These are phyloP conservation scores for Campoplex nolae DNA, from an alignment of 2,888 invertebrate species.

Conservation along the genomic window DNA sequence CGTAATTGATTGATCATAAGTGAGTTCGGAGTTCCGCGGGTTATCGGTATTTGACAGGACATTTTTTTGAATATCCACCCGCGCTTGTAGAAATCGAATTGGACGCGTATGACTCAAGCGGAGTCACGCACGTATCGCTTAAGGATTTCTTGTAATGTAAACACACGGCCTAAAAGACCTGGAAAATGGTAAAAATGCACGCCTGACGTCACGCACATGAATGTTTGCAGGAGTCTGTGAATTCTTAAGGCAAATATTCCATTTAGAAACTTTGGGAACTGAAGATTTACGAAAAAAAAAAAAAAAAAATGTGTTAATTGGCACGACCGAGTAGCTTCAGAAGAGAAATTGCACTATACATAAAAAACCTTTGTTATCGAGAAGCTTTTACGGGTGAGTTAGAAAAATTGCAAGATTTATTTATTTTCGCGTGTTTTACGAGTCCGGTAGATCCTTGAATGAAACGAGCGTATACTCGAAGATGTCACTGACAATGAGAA, in stretches of 20 bases:
- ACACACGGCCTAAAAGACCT: neutral
- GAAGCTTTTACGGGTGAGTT: neutral
- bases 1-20: neutral
- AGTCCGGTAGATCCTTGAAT: too few species aligned
- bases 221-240: constrained; percentile 42
- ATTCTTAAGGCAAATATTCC: constrained; percentile 55
- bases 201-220: neutral
- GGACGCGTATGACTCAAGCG: neutral
- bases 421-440: too few species aligned
- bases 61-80: neutral
- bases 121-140: too few species aligned
- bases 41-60: too few species aligned
- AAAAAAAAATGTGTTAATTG: constrained; percentile 27
- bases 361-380: constrained; percentile 10
- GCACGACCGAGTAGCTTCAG: neutral
- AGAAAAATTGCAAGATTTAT: too few species aligned
- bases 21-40: too few species aligned
- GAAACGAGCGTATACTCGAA: neutral
- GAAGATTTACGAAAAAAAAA: neutral
- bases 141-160: too few species aligned
- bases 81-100: neutral
- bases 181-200: constrained; percentile 33
- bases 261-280: constrained; percentile 10
- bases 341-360: neutral
- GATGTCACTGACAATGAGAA: constrained; percentile 20